phyloP scores from a whole-genome alignment of 2,797 vertebrate genomes.

The Sebastes glaucus region DNA sequence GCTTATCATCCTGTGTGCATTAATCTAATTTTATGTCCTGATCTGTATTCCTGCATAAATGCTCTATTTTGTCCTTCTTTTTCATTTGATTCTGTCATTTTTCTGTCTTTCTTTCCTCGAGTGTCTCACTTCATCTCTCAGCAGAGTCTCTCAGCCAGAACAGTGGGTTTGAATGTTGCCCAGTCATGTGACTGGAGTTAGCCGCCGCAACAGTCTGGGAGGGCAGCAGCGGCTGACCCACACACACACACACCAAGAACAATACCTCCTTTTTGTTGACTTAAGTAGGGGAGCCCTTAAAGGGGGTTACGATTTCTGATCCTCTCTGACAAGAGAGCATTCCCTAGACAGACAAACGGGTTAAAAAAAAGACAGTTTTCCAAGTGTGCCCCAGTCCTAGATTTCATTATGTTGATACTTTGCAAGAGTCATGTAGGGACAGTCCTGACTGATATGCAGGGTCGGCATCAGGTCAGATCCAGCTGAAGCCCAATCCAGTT shows the following conservation, averaged over 20 bases:
- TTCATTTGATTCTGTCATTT: not conserved
- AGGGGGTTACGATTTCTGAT: constrained; percentile 47
- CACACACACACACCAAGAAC: constrained; percentile 55
- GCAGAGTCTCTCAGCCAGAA: constrained; percentile 48
- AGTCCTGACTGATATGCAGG: not conserved
- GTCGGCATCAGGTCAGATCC: not conserved
- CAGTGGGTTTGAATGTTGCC: constrained; percentile 57
- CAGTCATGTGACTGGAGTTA: constrained; percentile 76
- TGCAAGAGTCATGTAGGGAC: not conserved
- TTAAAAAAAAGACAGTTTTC: constrained; percentile 9
- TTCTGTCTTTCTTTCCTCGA: not conserved
- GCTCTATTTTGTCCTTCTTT: not conserved
- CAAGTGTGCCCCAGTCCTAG: not conserved
- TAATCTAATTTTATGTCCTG: not conserved
- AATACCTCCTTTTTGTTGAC: constrained; percentile 68
- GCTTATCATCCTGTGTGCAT: not conserved
- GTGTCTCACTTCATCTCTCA: constrained; percentile 34
- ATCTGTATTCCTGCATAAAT: not conserved
- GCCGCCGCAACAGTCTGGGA: constrained; percentile 48
- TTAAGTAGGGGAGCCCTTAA: constrained; percentile 50
- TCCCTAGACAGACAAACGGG: constrained; percentile 21
- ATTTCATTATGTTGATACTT: constrained; percentile 14
- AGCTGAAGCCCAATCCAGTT: not conserved
- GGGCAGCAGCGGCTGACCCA: constrained; percentile 45
- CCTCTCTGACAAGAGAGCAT: constrained; percentile 42